phyloP scores from a whole-genome alignment of 2,797 vertebrate species.

The Rachycentron canadum region DNA sequence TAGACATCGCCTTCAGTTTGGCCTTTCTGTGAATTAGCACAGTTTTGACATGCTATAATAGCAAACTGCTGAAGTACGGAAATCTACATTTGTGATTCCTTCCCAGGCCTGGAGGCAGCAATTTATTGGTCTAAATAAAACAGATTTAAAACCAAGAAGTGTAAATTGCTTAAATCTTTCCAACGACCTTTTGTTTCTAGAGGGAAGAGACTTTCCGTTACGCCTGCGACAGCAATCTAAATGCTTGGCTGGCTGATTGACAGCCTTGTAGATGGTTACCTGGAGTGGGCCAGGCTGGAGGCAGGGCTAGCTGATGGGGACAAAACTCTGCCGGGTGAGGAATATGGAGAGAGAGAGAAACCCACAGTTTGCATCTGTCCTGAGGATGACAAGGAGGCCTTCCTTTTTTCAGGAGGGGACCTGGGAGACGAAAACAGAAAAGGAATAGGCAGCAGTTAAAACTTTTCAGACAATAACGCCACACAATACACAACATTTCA shows the following conservation, averaged over 20 bases:
- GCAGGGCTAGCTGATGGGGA: slow-evolving; percentile 92
- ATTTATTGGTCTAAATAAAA: slow-evolving; percentile 10
- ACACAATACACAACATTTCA: slow-evolving; percentile 6
- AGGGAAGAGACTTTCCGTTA: not conserved
- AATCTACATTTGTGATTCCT: not conserved
- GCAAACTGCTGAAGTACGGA: not conserved
- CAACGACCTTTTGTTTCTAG: not conserved
- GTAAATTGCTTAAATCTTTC: not conserved
- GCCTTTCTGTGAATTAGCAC: not conserved
- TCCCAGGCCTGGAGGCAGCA: not conserved
- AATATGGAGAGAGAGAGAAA: slow-evolving; percentile 86
- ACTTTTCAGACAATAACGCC: slow-evolving; percentile 19
- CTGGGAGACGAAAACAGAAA: slow-evolving; percentile 57
- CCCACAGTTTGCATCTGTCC: slow-evolving; percentile 83
- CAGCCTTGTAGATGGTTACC: slow-evolving; percentile 79
- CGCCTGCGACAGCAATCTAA: not conserved
- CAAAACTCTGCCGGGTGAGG: slow-evolving; percentile 88
- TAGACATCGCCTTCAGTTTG: slow-evolving; percentile 5
- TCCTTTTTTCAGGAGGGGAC: slow-evolving; percentile 90
- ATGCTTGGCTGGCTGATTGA: slow-evolving; percentile 16
- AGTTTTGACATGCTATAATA: slow-evolving; percentile 20
- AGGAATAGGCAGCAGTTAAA: not conserved
- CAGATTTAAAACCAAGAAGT: not conserved
- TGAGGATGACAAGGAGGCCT: slow-evolving; percentile 77
- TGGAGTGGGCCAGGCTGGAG: slow-evolving; percentile 92